Evolutionary conservation across 2,113 vertebrate species (phyloP), one percentile per base, ranked within the genome.

Genomic region (Lichenostomus cassidix): DNA sequence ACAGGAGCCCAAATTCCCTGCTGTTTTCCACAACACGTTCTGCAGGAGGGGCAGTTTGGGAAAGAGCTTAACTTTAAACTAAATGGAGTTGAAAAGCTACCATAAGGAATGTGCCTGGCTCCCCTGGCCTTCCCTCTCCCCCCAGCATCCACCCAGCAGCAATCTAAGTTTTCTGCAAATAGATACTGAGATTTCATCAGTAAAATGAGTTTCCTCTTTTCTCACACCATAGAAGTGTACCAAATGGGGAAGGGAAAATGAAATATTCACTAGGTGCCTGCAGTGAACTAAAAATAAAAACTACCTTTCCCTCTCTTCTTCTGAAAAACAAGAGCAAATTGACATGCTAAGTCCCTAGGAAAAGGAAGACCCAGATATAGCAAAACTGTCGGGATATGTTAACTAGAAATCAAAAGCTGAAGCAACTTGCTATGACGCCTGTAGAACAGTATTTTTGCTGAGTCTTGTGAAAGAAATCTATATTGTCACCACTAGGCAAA

Each of bases 401-500:
- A 90, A 92, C 50, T 83, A 63, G 52, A 84, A 94, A 89, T 83
- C 58, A 88, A 75, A 77, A 93, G 49, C 83, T 81, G 82, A 89
- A 83, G 73, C 73, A 92, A 92, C 63, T 67, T 87, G 90, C 85
- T 79, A 7, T 41, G 85, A 56, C 16, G 80, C 52, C 81, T n/a
- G 64, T 31, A 75, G 75, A 95, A 83, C 37, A 58, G 53, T 19
- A 79, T 80, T 97, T 98, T 92, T 97, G 94, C 97, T 96, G 94
- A 97, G 76, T 60, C 15, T 62, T 75, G 58, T 75, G 62, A 92
- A 84, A 97, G 67, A 77, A 96, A 97, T 91, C 92, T 96, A 92
- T 78, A 70, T 88, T 89, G 70, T 94, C 95, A 94, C 70, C 83
- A 93, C 55, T 18, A 86, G 88, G 83, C 89, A 96, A 94, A 96